Evolutionary conservation across 2,113 vertebrate species (phyloP), one percentile per base, ranked within the genome.

Genomic region (Antigone vipio): DNA sequence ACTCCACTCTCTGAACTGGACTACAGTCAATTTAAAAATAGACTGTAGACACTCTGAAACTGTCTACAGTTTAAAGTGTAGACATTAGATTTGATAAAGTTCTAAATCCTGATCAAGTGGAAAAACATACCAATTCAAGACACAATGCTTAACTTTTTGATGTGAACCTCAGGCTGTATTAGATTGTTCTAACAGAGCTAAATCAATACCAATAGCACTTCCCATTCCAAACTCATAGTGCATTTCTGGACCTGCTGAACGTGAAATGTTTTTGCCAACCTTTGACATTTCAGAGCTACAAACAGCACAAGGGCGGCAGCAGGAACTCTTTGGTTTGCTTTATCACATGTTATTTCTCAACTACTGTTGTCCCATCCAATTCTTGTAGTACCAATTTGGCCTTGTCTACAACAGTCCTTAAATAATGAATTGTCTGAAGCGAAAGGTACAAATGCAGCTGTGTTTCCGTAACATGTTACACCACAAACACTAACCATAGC

Each of bases 341-440:
- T 40, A 40, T 52, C 35, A 47, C 0, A 0, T 71, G 34, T 0
- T 59, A 72, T 34, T 85, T 74, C 66, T 68, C 55, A 79, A 19
- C 30, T 72, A 40, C 3, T n/a, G 26, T 38, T 88, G 35, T 75
- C 53, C 13, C 27, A 67, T 49, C 21, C 35, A 64, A 14, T 56
- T 84, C 55, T 49, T 83, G 29, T 24, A 74, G 47, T 42, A 95
- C 20, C 13, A 72, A 29, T 63, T 75, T 63, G 9, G 8, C 32
- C 32, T 85, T 58, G 16, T n/a, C 53, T 68, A 3, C 67, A 56
- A 56, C 9, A 76, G 15, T 66, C 27, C 42, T 30, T 64, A 84
- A 93, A 14, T 45, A 92, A 58, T 13, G 6, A 73, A 35, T n/a
- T 52, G 5, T 62, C 64, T 74, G 63, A 88, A 76, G 32, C 32